Evolutionary conservation across 1,140 invertebrate genomes (phyloP).

Genomic region (Helicoverpa zea): DNA sequence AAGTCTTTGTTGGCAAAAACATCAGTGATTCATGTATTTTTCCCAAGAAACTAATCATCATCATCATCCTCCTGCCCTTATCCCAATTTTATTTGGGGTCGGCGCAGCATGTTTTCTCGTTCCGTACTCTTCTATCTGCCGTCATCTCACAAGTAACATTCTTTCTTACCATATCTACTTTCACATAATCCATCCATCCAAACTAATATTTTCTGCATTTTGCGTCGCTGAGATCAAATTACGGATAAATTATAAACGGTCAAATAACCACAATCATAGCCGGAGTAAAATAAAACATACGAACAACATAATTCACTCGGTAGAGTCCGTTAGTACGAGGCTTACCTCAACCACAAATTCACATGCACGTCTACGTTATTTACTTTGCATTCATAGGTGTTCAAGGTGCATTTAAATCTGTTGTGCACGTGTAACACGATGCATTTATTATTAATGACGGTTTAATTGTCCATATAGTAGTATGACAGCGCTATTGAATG

Average conservation of each 20-base stretch:
- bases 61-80: no score
- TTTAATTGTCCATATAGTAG: slow-evolving; percentile 27
- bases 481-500: slow-evolving; percentile 18
- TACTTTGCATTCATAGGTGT: slow-evolving; percentile 33
- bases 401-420: slow-evolving; percentile 38
- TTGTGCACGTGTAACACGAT: slow-evolving; percentile 45
- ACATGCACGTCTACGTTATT: slow-evolving; percentile 10
- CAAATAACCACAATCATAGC: neutral
- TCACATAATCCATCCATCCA: no score
- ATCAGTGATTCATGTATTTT: neutral
- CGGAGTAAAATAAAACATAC: neutral
- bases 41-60: neutral
- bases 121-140: no score
- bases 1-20: neutral
- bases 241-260: neutral
- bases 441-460: slow-evolving; percentile 47
- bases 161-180: no score
- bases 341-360: slow-evolving; percentile 11
- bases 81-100: no score
- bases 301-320: slow-evolving; percentile 14
- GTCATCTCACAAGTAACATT: no score
- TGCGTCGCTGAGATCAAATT: neutral
- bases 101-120: no score
- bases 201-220: neutral
- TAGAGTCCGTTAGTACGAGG: neutral